Percentiles rank a stretch among this genome's conserved stretches.
phyloP scores from a whole-genome alignment of 2,797 vertebrate species.

The Ambastaia sidthimunki region DNA sequence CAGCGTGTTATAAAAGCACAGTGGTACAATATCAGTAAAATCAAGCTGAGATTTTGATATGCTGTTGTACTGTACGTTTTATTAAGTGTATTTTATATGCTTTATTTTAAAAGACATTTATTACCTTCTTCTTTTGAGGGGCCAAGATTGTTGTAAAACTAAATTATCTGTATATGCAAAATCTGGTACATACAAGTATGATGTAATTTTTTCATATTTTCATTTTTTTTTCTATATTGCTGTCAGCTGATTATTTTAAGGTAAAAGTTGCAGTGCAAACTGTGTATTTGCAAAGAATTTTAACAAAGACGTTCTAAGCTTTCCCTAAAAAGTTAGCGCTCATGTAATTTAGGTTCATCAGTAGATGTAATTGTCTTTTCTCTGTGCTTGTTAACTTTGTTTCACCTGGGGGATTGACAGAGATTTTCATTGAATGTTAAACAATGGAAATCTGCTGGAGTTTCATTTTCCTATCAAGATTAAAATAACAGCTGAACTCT shows the following conservation, averaged over 20 bases:
- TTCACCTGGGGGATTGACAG: conserved; percentile 40
- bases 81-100: too few relatives aligned
- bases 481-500: conserved; percentile 51
- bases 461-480: conserved; percentile 59
- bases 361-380: conserved; percentile 48
- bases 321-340: conserved; percentile 6
- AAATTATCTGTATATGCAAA: too few relatives aligned
- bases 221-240: too few relatives aligned
- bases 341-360: conserved; percentile 30
- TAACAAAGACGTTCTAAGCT: not conserved
- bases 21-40: not conserved
- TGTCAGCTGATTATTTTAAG: too few relatives aligned
- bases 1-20: not conserved
- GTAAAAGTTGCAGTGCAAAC: not conserved
- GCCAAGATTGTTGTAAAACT: too few relatives aligned
- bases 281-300: not conserved
- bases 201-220: too few relatives aligned
- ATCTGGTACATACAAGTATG: too few relatives aligned
- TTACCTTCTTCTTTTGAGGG: too few relatives aligned
- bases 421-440: conserved; percentile 48
- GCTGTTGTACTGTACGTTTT: too few relatives aligned
- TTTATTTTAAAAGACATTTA: too few relatives aligned
- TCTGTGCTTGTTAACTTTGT: conserved; percentile 49
- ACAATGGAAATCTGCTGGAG: conserved; percentile 49
- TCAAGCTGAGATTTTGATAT: not conserved